Base-by-base conservation (phyloP, 2,888 invertebrate species). In the Eulithis prunata region DNA sequence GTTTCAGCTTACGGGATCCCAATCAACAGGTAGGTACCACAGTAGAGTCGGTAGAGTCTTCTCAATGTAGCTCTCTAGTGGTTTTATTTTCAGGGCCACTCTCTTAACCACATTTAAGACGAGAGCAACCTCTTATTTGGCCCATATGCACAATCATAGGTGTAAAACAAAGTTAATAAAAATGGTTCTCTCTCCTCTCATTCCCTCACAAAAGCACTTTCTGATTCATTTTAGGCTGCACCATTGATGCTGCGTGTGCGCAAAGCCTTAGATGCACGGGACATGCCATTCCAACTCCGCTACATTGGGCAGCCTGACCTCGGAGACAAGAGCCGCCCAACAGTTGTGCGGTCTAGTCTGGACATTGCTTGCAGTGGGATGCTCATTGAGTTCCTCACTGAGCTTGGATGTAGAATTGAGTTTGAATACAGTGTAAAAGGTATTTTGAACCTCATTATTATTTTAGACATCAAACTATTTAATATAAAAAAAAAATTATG, bases 391-490 rank as follows among this genome's bases (percentile, higher is more conserved):
- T 99, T 98, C 82, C 94, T 99, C 0, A 97, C 96, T 70, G 99
- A 99, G 90, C 94, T 99, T 72, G 99, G 99, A 0, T 97, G 97
- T 78, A 94, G 97, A 64, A 93, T 98, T 70, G 99, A 99, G 82
- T 98, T 98, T 94, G 99, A 99, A 89, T 99, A 97, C 83, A 96
- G 98, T 75, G 96, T 97, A 0, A 96, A 98, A 89, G 99, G 97
- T 85, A 54, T 8, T 36, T 32, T 10, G 4, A 41, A 41, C 3
- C 41, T 41, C 10, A 41, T 41, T 41, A 41, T 41, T 41, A 41
- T 41, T 5, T 10, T 8, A 8, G 1, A 41, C 41, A 7, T 41
- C 41, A 41, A 41, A 41, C 10, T 8, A 2, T 10, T 41, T 41
- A 7, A 8, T 41, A n/a, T 41, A 32, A 6, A 32, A 32, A 32